Base-by-base conservation (phyloP, 1,140 invertebrate genomes). In the Chelonus insularis region DNA sequence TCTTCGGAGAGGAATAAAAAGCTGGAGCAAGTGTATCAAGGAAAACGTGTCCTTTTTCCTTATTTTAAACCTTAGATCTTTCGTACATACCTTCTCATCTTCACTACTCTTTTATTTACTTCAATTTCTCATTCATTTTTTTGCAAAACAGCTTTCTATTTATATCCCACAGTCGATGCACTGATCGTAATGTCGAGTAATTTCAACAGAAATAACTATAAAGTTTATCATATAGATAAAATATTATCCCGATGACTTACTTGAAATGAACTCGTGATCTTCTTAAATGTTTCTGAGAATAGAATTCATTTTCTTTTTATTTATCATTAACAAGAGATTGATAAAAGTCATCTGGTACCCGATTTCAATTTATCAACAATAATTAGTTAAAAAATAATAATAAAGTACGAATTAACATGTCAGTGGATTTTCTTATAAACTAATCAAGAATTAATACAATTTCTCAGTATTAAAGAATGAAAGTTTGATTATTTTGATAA, bases 181-280 rank as follows among this genome's bases (percentile, higher is more conserved):
- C 54, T 68, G 68, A 72, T 66, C 68, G 68, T 55, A 52, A 64
- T 65, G 61, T 59, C 65, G 64, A 65, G 69, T 71, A 65, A 68
- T 64, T 56, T 55, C 25, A 25, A 34, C 62, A 63, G 47, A 70
- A 69, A 69, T 72, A 72, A 63, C 65, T 47, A 45, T 20, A 48
- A 1, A 2, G 21, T 45, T 32, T 11, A 58, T 65, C 29, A n/a
- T n/a, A 2, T 21, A 47, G 55, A 65, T 57, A 43, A 41, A 32
- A 21, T 32, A 41, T 41, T 51, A 59, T 51, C 34, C 34, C 12
- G 14, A 37, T 32, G 3, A 16, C 5, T 16, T 51, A 14, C 29
- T 18, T 16, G 50, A 5, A 34, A 45, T 45, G 16, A 16, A 45
- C 43, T 45, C 14, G 5, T 45, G 43, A 45, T 39, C 36, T 39